These are phyloP conservation scores for Drosophila aldrichi DNA, from an alignment of 2,888 invertebrate genomes.

Conservation along the genomic window DNA sequence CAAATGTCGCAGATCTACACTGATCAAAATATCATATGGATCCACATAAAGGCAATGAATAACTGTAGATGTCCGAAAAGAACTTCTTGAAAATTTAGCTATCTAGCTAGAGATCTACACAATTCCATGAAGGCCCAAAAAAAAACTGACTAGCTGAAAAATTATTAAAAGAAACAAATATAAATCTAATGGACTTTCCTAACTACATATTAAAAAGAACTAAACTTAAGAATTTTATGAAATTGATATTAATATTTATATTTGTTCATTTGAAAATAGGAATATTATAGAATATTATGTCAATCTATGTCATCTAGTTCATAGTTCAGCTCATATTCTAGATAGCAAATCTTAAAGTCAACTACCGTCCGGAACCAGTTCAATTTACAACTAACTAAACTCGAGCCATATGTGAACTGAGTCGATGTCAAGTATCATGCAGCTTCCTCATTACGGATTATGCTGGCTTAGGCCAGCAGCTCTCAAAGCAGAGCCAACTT, in stretches of 20 bases:
- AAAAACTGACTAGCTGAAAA: background rate
- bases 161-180: background rate
- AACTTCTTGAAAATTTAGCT: background rate
- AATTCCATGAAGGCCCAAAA: too few species aligned
- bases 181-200: background rate
- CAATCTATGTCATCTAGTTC: too few species aligned
- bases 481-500: conserved; percentile 1
- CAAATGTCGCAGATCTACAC: background rate
- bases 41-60: background rate
- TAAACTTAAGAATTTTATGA: too few species aligned
- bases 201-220: background rate
- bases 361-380: background rate
- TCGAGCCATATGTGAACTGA: background rate
- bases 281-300: background rate
- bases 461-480: background rate
- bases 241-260: too few species aligned
- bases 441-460: background rate
- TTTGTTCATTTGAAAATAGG: too few species aligned
- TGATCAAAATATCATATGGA: background rate
- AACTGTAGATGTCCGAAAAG: background rate
- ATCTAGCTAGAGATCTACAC: background rate
- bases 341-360: background rate
- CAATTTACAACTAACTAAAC: too few species aligned
- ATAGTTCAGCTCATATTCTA: too few species aligned
- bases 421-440: background rate